Evolutionary conservation across 2,888 invertebrate species (phyloP), one percentile per base, ranked within the genome.

Genomic region (Dorcus hopei): DNA sequence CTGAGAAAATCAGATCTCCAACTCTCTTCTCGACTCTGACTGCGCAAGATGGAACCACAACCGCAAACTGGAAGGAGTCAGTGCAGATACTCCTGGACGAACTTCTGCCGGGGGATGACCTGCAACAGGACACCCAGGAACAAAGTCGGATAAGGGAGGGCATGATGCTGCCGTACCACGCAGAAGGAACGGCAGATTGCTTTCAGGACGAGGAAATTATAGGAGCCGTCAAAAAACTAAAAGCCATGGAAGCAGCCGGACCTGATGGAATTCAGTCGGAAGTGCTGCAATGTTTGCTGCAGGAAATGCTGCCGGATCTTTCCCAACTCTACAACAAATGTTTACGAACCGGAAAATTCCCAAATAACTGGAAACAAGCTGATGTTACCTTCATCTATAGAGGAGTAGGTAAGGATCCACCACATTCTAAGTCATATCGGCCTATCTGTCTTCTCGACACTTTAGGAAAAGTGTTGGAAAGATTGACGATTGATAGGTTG

Each of bases 271-370:
- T 58, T 1, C 49, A 16, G 0, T 3, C 49, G 3, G 58, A 61
- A 33, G 49, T 57, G 9, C n/a, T 61, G 6, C 16, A 38, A 45
- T 4, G 11, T 1, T 9, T 49, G 1, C 9, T 6, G 8, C n/a
- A 19, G 1, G 16, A 48, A 19, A 2, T 59, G 33, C 1, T 16
- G 2, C 55, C 59, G 9, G 3, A 2, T 3, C 49, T 59, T 5
- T 42, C 52, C 9, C 9, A 8, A 3, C 41, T 66, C 0, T 60
- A 45, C 8, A 65, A 66, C 45, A 49, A 50, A 11, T 65, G 63
- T 48, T n/a, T 65, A 0, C 11, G 33, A 16, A 26, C 48, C 2
- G 57, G 59, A 0, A 38, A 8, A 6, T 52, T 64, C 2, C 62
- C 64, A 1, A 53, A 38, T 1, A 40, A 14, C 1, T 63, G 61